Conservation (phyloP, 2,797 vertebrate genomes). For the Dendrocincla fuliginosa region DNA sequence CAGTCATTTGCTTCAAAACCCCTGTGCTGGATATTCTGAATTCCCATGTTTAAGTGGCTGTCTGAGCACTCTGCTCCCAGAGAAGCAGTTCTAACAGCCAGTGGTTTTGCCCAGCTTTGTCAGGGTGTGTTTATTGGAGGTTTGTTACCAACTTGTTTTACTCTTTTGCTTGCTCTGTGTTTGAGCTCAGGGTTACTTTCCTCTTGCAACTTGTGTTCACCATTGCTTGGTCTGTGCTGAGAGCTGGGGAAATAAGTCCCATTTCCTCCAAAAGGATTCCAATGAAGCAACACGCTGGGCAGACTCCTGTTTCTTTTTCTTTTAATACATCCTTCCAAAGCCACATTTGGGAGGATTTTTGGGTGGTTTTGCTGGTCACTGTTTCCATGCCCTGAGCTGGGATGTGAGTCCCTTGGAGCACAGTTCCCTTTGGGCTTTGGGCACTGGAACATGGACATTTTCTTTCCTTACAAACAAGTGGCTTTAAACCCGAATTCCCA, state of each 20-base stretch:
- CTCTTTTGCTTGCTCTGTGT: not conserved
- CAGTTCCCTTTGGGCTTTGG: not conserved
- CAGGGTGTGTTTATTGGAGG: not conserved
- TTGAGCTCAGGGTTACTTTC: not conserved
- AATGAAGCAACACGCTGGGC: not conserved
- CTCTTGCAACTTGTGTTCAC: not conserved
- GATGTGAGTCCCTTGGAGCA: not conserved
- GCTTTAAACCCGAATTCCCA: not conserved
- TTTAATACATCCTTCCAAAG: not conserved
- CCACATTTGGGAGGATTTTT: accelerated
- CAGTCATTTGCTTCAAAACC: not conserved
- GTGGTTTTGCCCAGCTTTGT: not conserved
- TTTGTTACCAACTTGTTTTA: not conserved
- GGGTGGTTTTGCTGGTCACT: not conserved
- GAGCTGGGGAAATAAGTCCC: not conserved
- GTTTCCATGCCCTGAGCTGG: not conserved
- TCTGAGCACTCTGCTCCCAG: not conserved
- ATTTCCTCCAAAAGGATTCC: not conserved
- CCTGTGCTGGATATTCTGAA: not conserved
- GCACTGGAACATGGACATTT: not conserved
- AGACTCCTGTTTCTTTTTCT: not conserved
- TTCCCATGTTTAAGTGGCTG: not conserved
- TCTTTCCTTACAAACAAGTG: not conserved
- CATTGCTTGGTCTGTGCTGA: not conserved
- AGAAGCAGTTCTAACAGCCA: not conserved